A percentile compares a stretch with the other conserved stretches of the same genome.
Conservation (phyloP, 2,113 vertebrate species). For the Oncorhynchus kisutch region DNA sequence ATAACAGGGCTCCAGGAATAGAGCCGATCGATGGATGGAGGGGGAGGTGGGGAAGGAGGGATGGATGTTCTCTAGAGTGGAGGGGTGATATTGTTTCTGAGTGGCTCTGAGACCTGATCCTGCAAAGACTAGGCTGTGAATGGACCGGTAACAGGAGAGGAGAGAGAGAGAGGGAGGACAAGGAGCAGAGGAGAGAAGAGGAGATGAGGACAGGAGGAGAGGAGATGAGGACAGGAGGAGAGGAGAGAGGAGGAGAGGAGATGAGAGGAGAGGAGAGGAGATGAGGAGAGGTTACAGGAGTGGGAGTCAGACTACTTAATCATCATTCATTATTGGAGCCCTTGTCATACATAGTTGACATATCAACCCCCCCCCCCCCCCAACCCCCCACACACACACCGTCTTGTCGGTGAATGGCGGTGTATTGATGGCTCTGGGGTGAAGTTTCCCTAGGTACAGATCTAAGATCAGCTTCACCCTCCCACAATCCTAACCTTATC, state of each 20-base stretch:
- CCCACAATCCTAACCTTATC: not conserved
- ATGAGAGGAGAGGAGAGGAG: not conserved
- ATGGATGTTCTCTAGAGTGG: conserved; percentile 83
- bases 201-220: not conserved
- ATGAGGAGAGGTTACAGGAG: not conserved
- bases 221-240: not conserved
- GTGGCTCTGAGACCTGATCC: conserved; percentile 89
- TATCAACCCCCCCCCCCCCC: not conserved
- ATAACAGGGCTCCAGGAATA: conserved; percentile 90
- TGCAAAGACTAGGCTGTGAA: conserved; percentile 74
- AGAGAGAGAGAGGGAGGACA: conserved; percentile 75
- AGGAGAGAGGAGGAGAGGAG: not conserved
- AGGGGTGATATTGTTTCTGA: conserved; percentile 87
- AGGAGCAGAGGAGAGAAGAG: not conserved
- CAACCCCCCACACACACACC: conserved; percentile 23
- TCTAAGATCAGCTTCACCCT: too few relatives aligned
- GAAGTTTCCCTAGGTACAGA: too few relatives aligned
- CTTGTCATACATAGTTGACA: too few relatives aligned
- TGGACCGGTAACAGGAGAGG: conserved; percentile 82
- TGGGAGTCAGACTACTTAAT: not conserved
- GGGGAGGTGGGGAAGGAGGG: conserved; percentile 27
- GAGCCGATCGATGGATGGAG: conserved; percentile 89
- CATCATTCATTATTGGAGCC: not conserved
- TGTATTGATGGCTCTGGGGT: not conserved
- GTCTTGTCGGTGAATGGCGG: not conserved